phyloP scores from a whole-genome alignment of 2,113 vertebrate species.

The Urocitellus parryii region DNA sequence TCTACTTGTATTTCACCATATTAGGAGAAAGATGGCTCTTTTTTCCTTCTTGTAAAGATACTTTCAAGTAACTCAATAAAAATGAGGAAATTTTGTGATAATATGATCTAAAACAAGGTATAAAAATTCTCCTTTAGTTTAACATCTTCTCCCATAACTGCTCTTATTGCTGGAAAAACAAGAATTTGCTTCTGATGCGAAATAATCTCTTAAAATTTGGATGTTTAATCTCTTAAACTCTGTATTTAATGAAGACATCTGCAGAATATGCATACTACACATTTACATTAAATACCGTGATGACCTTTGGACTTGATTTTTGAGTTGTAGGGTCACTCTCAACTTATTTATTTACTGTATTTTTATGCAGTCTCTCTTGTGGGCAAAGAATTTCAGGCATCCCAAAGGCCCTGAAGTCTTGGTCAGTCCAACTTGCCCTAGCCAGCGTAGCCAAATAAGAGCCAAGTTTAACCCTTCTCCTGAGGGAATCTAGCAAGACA shows the following conservation, averaged over 20 bases:
- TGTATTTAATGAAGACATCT: background rate
- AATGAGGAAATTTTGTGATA: background rate
- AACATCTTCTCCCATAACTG: background rate
- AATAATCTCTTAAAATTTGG: background rate
- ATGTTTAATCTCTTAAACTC: background rate
- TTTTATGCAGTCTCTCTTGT: background rate
- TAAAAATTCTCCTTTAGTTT: background rate
- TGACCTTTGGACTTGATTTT: background rate
- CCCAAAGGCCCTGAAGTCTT: background rate
- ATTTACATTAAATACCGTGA: background rate
- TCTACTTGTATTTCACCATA: constrained; percentile 23
- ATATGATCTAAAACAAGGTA: background rate
- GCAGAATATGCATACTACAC: background rate
- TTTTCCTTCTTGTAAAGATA: background rate
- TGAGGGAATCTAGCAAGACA: background rate
- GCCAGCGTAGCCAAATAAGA: background rate
- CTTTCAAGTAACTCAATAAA: background rate
- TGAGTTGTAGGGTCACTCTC: background rate
- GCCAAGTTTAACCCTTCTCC: background rate
- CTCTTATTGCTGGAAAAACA: background rate
- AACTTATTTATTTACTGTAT: background rate
- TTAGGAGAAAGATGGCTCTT: background rate
- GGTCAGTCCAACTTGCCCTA: background rate
- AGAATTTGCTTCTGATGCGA: background rate
- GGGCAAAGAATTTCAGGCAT: background rate